phyloP scores from a whole-genome alignment of 2,888 invertebrate species.

The Thereva nobilitata region DNA sequence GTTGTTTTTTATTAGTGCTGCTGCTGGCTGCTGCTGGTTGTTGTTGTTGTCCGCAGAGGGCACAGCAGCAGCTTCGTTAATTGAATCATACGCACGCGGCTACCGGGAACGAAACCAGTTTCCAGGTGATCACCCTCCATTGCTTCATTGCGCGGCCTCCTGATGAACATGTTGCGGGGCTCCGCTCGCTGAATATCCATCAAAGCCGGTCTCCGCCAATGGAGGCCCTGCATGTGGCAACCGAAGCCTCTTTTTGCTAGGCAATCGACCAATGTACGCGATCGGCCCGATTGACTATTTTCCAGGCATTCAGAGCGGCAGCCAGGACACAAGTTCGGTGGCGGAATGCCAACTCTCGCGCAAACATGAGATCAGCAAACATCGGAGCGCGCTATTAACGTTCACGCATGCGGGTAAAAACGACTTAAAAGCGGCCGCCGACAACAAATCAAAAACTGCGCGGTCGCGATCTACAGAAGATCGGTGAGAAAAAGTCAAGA shows the following conservation, averaged over 20 bases:
- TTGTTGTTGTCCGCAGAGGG: no score
- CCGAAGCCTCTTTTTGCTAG: no score
- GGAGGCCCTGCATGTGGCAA: no score
- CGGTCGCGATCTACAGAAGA: slow-evolving; percentile 3
- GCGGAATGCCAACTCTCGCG: slow-evolving; percentile 20
- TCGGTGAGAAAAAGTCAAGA: slow-evolving; percentile 31
- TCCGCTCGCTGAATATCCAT: no score
- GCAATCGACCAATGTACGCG: neutral
- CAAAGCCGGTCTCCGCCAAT: no score
- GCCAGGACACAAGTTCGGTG: neutral
- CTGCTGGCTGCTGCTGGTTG: no score
- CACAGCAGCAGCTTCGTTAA: slow-evolving; percentile 1
- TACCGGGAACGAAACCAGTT: neutral
- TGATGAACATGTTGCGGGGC: no score
- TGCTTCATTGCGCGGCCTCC: slow-evolving; percentile 14
- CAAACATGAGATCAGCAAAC: slow-evolving; percentile 17
- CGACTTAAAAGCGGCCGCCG: slow-evolving; percentile 31
- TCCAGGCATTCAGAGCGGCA: slow-evolving; percentile 3
- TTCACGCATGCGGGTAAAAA: slow-evolving; percentile 27
- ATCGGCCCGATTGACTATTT: slow-evolving; percentile 28
- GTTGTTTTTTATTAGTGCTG: slow-evolving; percentile 3
- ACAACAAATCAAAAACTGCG: slow-evolving; percentile 32
- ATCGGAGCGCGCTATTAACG: slow-evolving; percentile 32
- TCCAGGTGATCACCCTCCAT: slow-evolving; percentile 34
- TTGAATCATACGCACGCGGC: slow-evolving; percentile 11